A percentile compares a stretch with the other conserved stretches of the same genome.
Conservation (phyloP, 2,888 invertebrate genomes). For the Cosmopolites sordidus region DNA sequence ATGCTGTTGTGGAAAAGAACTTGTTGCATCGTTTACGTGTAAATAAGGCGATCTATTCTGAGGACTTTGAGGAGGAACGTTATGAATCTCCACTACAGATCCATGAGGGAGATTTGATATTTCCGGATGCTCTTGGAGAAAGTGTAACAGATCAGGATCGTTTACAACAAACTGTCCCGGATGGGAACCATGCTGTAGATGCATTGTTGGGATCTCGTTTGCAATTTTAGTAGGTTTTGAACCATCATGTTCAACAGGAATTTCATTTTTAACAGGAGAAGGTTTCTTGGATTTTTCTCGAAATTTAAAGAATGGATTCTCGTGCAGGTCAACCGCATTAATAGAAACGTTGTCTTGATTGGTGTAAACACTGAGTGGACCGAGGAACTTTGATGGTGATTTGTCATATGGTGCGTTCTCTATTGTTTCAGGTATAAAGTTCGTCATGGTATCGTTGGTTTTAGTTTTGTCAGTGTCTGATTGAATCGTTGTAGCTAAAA, state of each 20-base stretch:
- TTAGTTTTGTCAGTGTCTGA: not conserved
- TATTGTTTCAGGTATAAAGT: too few relatives aligned
- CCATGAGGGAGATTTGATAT: slow-evolving; percentile 46
- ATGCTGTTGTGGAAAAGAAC: not conserved
- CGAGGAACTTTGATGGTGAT: slow-evolving; percentile 42
- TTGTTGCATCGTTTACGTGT: not conserved
- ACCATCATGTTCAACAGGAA: not conserved
- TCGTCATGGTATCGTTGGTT: too few relatives aligned
- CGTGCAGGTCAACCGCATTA: slow-evolving; percentile 28
- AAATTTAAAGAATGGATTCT: slow-evolving; percentile 37
- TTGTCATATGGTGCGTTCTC: too few relatives aligned
- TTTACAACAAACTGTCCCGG: not conserved
- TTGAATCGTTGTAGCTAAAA: not conserved
- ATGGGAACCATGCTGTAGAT: slow-evolving; percentile 5
- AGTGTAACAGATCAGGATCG: slow-evolving; percentile 40
- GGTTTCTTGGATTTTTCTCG: slow-evolving; percentile 7
- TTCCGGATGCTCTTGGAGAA: slow-evolving; percentile 47
- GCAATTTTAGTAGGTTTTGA: not conserved
- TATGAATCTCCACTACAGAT: slow-evolving; percentile 44
- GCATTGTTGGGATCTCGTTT: slow-evolving; percentile 29
- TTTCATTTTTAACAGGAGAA: slow-evolving; percentile 6
- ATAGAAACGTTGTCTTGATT: slow-evolving; percentile 32
- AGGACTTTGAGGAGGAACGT: slow-evolving; percentile 26
- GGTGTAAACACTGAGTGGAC: slow-evolving; percentile 43
- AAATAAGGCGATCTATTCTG: not conserved